phyloP scores from a whole-genome alignment of 2,797 vertebrate species.

The Coreius guichenoti region DNA sequence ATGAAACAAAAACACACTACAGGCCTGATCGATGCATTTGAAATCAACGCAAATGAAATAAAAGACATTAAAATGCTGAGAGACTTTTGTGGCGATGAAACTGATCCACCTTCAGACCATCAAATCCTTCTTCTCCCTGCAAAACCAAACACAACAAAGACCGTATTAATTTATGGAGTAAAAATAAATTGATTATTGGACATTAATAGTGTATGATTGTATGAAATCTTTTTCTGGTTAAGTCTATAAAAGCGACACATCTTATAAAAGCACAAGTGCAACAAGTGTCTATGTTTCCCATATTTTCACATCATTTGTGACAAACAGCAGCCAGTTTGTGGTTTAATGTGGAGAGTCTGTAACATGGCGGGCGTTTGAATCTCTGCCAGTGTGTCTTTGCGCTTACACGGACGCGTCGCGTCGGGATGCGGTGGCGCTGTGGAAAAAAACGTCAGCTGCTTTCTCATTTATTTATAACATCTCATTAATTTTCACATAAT shows the following conservation, averaged over 20 bases:
- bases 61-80: conserved; percentile 52
- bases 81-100: conserved; percentile 40
- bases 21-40: conserved; percentile 51
- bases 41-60: conserved; percentile 39
- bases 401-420: neutral
- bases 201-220: neutral
- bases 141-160: conserved; percentile 36
- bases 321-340: conserved; percentile 13
- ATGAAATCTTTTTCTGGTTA: neutral
- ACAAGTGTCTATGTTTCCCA: neutral
- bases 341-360: conserved; percentile 20
- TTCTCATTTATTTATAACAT: neutral
- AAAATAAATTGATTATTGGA: neutral
- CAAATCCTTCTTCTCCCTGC: conserved; percentile 63
- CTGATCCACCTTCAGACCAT: conserved; percentile 63
- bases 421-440: neutral
- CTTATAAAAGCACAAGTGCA: neutral
- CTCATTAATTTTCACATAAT: neutral
- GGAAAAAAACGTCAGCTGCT: too few species aligned
- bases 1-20: conserved; percentile 46
- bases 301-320: neutral
- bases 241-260: neutral
- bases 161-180: neutral
- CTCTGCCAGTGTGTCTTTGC: conserved; percentile 42
- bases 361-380: conserved; percentile 50